Conservation (phyloP, 2,888 invertebrate genomes). For the Protonemura montana region DNA sequence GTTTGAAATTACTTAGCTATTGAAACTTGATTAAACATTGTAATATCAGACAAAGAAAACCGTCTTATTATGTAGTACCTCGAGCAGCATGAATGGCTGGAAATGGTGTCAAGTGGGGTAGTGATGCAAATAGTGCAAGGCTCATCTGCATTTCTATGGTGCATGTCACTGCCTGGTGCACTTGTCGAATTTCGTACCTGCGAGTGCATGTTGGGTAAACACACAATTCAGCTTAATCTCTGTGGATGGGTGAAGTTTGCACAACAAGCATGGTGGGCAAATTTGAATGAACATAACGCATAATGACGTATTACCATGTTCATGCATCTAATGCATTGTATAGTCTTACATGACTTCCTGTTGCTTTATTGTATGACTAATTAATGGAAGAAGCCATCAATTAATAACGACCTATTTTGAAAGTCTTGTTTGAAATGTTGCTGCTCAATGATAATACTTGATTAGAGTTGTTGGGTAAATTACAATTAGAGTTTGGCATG, state of each 20-base stretch:
- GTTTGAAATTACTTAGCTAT: background rate
- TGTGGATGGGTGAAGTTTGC: background rate
- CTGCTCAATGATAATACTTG: no score
- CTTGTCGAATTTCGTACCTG: background rate
- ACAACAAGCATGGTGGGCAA: background rate
- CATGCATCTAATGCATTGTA: background rate
- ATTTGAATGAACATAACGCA: background rate
- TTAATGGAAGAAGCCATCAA: no score
- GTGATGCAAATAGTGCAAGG: background rate
- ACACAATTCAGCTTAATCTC: background rate
- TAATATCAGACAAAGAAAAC: background rate
- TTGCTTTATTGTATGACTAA: no score
- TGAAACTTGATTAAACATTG: constrained; percentile 7
- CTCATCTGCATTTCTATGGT: background rate
- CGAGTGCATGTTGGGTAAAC: background rate
- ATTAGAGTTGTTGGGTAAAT: no score
- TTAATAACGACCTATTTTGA: no score
- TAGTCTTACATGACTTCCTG: background rate
- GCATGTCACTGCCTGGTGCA: background rate
- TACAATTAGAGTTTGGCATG: no score
- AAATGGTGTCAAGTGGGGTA: background rate
- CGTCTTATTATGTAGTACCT: background rate
- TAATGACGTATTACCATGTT: background rate
- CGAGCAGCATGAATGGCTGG: background rate
- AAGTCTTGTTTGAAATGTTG: no score